Evolutionary conservation across 2,888 invertebrate species (phyloP).

Genomic region (Dione vanillae): DNA sequence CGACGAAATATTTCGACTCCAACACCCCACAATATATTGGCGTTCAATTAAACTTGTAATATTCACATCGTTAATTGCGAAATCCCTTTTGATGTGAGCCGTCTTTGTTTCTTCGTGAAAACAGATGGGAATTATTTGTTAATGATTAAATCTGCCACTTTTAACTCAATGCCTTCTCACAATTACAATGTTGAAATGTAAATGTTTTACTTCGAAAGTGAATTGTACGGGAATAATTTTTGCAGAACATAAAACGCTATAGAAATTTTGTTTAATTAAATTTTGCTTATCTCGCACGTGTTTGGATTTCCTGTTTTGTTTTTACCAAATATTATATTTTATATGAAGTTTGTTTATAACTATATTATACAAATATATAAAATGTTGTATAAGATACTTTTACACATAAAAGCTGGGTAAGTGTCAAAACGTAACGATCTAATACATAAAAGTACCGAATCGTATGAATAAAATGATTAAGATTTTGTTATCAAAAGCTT

Average conservation of each 20-base stretch:
- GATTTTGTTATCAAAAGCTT: too few relatives aligned
- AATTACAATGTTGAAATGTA: constrained; percentile 37
- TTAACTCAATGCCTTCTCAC: constrained; percentile 32
- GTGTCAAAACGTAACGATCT: too few relatives aligned
- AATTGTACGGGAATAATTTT: constrained; percentile 34
- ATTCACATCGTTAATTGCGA: constrained; percentile 38
- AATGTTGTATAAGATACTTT: too few relatives aligned
- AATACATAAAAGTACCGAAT: too few relatives aligned
- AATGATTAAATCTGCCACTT: constrained; percentile 37
- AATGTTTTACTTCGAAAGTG: constrained; percentile 33
- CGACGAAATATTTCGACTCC: constrained; percentile 43
- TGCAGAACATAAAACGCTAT: constrained; percentile 27
- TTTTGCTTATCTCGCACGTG: constrained; percentile 32
- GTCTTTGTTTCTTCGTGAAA: constrained; percentile 43
- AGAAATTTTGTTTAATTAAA: constrained; percentile 31
- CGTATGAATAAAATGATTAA: too few relatives aligned
- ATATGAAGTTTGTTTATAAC: too few relatives aligned
- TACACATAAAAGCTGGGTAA: too few relatives aligned
- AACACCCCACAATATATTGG: constrained; percentile 43
- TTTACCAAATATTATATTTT: constrained; percentile 32
- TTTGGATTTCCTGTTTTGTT: constrained; percentile 38
- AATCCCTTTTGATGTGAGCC: constrained; percentile 49
- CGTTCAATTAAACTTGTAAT: constrained; percentile 33
- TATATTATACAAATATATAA: too few relatives aligned
- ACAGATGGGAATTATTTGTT: constrained; percentile 34